phyloP scores from a whole-genome alignment of 2,113 vertebrate genomes.

The Acinonyx jubatus region DNA sequence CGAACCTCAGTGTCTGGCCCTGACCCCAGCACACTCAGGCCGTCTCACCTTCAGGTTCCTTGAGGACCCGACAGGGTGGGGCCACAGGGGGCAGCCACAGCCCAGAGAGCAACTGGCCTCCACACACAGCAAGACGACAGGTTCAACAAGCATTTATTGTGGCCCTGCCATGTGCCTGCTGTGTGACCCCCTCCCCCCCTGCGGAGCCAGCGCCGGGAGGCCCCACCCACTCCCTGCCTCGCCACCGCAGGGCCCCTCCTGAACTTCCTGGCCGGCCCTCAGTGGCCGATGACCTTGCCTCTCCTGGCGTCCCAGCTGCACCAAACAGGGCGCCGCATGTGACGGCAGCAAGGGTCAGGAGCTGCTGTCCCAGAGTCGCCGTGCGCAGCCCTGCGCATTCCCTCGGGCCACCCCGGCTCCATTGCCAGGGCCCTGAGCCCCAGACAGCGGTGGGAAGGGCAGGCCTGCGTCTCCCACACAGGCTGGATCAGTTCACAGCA shows the following conservation, averaged over 20 bases:
- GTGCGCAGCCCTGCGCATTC: background rate
- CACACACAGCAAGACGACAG: conserved; percentile 19
- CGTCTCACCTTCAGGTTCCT: background rate
- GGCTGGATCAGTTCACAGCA: background rate
- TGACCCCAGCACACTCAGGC: background rate
- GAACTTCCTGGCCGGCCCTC: background rate
- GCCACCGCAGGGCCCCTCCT: background rate
- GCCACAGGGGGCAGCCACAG: background rate
- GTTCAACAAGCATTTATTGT: conserved; percentile 73
- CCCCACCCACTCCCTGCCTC: background rate
- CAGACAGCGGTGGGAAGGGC: background rate
- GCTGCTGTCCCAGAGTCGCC: background rate
- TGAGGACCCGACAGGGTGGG: background rate
- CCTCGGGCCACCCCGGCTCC: background rate
- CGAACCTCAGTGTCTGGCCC: background rate
- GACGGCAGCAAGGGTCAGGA: background rate
- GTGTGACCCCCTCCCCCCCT: background rate
- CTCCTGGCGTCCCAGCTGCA: background rate
- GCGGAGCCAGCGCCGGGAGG: background rate
- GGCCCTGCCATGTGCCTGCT: conserved; percentile 58
- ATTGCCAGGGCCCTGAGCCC: background rate
- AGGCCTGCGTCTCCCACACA: background rate
- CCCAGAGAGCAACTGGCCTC: conserved; percentile 44
- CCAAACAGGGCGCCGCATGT: background rate
- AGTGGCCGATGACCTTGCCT: background rate